These are phyloP conservation scores for Tichodroma muraria DNA, from an alignment of 2,113 vertebrate genomes.

Conservation along the genomic window DNA sequence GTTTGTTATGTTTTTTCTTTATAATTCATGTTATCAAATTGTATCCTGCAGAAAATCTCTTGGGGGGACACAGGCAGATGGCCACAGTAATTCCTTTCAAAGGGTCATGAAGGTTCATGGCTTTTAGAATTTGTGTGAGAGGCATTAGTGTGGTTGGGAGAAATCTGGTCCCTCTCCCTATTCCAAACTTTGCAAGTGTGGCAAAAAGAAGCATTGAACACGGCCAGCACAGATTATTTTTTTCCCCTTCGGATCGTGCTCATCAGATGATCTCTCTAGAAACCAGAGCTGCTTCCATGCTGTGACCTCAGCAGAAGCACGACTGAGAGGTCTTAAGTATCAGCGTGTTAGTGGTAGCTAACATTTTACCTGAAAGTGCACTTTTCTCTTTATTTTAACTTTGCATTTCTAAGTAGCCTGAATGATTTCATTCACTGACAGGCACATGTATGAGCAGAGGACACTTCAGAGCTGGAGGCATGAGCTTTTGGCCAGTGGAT, in stretches of 20 bases:
- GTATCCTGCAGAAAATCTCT: neutral
- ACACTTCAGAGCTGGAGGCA: neutral
- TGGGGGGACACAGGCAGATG: slow-evolving; percentile 19
- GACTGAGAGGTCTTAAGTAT: neutral
- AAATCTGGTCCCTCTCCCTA: neutral
- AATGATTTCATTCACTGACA: neutral
- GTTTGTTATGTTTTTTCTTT: neutral
- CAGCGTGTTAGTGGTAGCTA: neutral
- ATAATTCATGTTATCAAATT: neutral
- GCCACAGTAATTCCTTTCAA: slow-evolving; percentile 12
- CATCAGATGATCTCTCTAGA: slow-evolving; percentile 23
- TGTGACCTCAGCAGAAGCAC: neutral
- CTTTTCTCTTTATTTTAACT: neutral
- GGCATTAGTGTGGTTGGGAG: neutral
- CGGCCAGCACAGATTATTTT: neutral
- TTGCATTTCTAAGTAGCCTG: neutral
- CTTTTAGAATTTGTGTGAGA: neutral
- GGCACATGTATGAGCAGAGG: neutral
- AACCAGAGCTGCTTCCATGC: neutral
- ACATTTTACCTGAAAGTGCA: neutral
- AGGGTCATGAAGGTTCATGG: slow-evolving; percentile 4
- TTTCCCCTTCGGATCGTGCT: neutral
- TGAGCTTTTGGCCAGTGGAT: neutral
- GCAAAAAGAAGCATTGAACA: neutral
- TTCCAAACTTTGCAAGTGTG: neutral